phyloP scores from a whole-genome alignment of 2,797 vertebrate genomes.

The Pseudochaenichthys georgianus region DNA sequence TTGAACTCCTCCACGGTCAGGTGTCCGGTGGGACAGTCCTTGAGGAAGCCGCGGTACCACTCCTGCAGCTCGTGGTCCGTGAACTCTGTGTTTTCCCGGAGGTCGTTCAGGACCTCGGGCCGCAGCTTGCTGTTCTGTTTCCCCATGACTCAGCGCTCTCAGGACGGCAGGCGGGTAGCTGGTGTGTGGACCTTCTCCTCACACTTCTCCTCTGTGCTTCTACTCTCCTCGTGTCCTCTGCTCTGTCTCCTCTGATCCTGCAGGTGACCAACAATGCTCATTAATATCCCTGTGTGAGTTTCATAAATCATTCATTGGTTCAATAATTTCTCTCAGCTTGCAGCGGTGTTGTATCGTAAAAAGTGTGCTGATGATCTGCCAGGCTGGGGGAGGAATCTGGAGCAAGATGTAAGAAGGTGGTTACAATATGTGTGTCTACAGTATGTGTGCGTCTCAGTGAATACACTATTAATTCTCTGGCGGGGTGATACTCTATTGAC shows the following conservation, averaged over 20 bases:
- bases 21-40: constrained; percentile 88
- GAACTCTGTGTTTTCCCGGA: constrained; percentile 88
- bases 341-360: constrained; percentile 39
- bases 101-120: constrained; percentile 88
- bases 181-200: constrained; percentile 43
- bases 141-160: constrained; percentile 77
- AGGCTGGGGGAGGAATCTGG: constrained; percentile 15
- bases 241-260: constrained; percentile 68
- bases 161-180: neutral
- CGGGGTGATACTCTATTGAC: constrained; percentile 70
- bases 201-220: constrained; percentile 33
- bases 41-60: constrained; percentile 90
- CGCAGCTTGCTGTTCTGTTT: constrained; percentile 90
- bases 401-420: constrained; percentile 35
- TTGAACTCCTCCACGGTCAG: constrained; percentile 89
- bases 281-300: constrained; percentile 69
- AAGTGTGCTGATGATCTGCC: constrained; percentile 19
- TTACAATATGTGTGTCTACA: constrained; percentile 3
- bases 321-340: constrained; percentile 58
- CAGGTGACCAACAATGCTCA: constrained; percentile 64
- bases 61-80: constrained; percentile 89
- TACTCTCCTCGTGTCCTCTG: constrained; percentile 42
- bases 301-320: constrained; percentile 75
- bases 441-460: constrained; percentile 62
- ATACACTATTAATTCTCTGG: constrained; percentile 68